A percentile compares a stretch with the other conserved stretches of the same genome.
These are phyloP conservation scores for Oasisia sp. DNA, from an alignment of 2,888 invertebrate species.

Conservation along the genomic window DNA sequence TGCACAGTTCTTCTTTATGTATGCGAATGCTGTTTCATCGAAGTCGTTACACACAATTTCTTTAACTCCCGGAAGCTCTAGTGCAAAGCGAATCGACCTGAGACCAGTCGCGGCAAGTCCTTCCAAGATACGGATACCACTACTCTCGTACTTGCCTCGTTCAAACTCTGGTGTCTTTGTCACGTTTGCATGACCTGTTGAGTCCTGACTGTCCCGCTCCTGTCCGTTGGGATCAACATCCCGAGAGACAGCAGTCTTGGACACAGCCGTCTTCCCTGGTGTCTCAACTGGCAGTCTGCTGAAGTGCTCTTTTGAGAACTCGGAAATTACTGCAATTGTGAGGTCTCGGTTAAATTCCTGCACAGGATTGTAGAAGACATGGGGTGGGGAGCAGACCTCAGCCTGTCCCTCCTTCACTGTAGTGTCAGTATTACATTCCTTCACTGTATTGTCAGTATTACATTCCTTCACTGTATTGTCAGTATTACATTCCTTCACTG, in stretches of 20 bases:
- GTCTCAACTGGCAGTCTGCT: conserved; percentile 28
- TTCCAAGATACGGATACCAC: conserved; percentile 78
- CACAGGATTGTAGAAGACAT: conserved; percentile 96
- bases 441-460: too few relatives aligned
- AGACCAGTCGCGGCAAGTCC: conserved; percentile 96
- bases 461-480: conserved; percentile 22
- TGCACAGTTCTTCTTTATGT: conserved; percentile 83
- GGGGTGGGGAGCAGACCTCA: conserved; percentile 74
- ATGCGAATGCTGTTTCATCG: conserved; percentile 82
- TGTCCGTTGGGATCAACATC: neutral
- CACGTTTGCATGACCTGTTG: conserved; percentile 20
- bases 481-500: too few relatives aligned
- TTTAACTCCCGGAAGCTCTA: conserved; percentile 85
- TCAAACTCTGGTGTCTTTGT: neutral
- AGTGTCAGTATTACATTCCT: too few relatives aligned
- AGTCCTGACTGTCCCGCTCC: conserved; percentile 21
- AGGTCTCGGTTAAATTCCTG: conserved; percentile 95
- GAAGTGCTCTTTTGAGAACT: conserved; percentile 46
- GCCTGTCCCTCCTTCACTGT: conserved; percentile 84
- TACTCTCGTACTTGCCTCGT: neutral
- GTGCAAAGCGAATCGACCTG: conserved; percentile 94
- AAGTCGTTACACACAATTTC: conserved; percentile 89
- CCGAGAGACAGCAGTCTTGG: neutral
- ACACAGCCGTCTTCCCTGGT: neutral
- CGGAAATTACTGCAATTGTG: conserved; percentile 65